A percentile compares a stretch with the other conserved stretches of the same genome.
phyloP scores from a whole-genome alignment of 2,113 vertebrate species.

The Hippotragus niger region DNA sequence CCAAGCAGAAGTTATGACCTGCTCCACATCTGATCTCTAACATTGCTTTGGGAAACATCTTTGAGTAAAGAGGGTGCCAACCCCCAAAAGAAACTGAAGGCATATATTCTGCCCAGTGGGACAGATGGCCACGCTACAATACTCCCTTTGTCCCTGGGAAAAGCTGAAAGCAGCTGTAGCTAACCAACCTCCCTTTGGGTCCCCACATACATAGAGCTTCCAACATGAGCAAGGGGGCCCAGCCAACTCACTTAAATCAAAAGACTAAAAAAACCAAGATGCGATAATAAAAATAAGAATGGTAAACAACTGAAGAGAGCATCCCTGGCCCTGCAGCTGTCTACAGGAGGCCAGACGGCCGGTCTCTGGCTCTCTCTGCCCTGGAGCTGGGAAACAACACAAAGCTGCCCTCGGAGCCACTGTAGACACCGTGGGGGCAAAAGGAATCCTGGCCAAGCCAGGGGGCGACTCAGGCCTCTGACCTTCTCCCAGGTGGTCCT shows the following conservation, averaged over 20 bases:
- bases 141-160: background rate
- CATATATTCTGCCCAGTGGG: background rate
- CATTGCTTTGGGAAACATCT: background rate
- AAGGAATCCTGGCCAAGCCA: background rate
- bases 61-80: background rate
- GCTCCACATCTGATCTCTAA: background rate
- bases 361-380: background rate
- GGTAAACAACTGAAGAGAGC: slow-evolving; percentile 32
- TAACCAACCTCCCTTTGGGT: background rate
- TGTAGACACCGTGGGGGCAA: background rate
- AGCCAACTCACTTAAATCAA: slow-evolving; percentile 11
- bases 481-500: background rate
- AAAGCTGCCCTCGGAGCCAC: background rate
- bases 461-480: background rate
- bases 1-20: background rate
- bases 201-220: background rate
- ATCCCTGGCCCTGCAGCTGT: background rate
- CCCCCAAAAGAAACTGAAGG: background rate
- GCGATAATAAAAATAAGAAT: slow-evolving; percentile 3
- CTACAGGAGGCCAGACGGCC: background rate
- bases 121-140: background rate
- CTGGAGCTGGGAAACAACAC: background rate
- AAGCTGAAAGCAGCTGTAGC: background rate
- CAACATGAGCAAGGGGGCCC: background rate
- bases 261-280: slow-evolving; percentile 46